These are phyloP conservation scores for Macrocentrus cingulum DNA, from an alignment of 1,140 invertebrate genomes.

Conservation along the genomic window DNA sequence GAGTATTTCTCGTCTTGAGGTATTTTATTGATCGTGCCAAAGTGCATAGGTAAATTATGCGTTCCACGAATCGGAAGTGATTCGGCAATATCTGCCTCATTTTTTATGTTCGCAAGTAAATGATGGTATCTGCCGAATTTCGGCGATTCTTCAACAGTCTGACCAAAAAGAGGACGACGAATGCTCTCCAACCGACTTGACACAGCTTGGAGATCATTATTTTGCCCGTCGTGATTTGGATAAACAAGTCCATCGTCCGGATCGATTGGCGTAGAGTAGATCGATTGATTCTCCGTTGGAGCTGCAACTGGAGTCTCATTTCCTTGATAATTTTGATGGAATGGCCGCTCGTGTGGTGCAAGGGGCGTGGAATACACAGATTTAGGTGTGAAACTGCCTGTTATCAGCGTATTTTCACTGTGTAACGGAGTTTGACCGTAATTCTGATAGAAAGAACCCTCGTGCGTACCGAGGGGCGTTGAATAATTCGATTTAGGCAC, in stretches of 20 bases:
- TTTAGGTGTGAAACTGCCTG: not conserved
- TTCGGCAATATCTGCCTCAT: slow-evolving; percentile 25
- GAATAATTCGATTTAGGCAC: slow-evolving; percentile 34
- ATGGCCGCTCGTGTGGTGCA: not conserved
- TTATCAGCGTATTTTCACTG: not conserved
- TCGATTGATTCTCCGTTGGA: no score
- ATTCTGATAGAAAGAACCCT: slow-evolving; percentile 9
- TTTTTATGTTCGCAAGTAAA: slow-evolving; percentile 28
- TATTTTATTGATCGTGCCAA: slow-evolving; percentile 18
- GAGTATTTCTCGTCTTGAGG: slow-evolving; percentile 2
- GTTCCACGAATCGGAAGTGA: slow-evolving; percentile 8
- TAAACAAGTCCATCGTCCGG: no score
- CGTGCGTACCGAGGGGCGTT: not conserved
- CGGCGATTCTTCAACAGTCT: slow-evolving; percentile 26
- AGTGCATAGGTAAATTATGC: slow-evolving; percentile 24
- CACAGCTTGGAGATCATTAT: not conserved
- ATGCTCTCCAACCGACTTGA: slow-evolving; percentile 18
- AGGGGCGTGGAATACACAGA: not conserved
- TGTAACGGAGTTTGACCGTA: not conserved
- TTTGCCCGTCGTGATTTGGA: not conserved
- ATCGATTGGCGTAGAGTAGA: no score
- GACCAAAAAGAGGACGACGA: slow-evolving; percentile 8
- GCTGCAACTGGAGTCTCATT: no score
- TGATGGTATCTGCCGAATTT: slow-evolving; percentile 35
- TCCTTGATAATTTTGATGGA: not conserved